A percentile compares a stretch with the other conserved stretches of the same genome.
Conservation (phyloP, 2,797 vertebrate species). For the Limosa lapponica region DNA sequence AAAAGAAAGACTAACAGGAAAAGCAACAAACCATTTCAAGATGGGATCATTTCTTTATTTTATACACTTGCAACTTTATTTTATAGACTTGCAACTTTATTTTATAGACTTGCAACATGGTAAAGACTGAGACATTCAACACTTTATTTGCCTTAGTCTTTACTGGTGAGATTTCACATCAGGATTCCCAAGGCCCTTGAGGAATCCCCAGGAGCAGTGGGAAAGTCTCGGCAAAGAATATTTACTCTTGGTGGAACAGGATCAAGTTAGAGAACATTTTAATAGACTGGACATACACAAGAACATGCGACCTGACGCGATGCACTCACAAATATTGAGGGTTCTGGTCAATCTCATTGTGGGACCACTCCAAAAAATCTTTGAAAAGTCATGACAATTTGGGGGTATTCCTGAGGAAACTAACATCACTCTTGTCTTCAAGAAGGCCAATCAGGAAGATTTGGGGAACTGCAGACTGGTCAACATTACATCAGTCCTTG, state of each 20-base stretch:
- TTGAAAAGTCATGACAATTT: neutral
- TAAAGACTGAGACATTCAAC: neutral
- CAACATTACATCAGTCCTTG: rapidly evolving
- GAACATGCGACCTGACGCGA: neutral
- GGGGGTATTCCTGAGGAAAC: rapidly evolving
- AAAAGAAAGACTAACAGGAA: neutral
- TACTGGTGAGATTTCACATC: neutral
- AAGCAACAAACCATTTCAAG: neutral
- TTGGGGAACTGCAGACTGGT: neutral
- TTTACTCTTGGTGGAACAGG: neutral
- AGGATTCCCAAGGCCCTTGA: neutral
- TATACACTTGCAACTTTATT: too few relatives aligned
- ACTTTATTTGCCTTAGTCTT: neutral
- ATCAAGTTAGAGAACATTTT: neutral
- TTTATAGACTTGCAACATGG: neutral
- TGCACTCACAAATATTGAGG: neutral
- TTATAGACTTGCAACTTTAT: neutral
- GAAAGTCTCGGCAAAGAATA: neutral
- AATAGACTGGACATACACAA: neutral
- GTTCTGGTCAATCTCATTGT: neutral
- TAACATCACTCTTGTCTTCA: neutral
- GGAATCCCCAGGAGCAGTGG: rapidly evolving
- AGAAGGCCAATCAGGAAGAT: neutral
- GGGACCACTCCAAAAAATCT: neutral
- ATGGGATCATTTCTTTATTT: neutral